phyloP scores from a whole-genome alignment of 1,140 invertebrate genomes.

The Onthophagus taurus region DNA sequence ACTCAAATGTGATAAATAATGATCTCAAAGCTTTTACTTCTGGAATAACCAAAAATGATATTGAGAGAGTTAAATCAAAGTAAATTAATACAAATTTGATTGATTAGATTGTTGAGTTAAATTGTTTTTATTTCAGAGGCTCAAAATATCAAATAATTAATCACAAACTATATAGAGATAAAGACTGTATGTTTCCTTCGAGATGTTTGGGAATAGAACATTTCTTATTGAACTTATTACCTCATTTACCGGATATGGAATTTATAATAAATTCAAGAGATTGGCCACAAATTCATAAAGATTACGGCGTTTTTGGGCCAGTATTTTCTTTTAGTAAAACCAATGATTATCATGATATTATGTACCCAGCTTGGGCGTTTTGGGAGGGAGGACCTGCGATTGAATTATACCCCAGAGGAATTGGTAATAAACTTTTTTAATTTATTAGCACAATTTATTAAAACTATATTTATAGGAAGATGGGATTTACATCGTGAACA shows the following conservation, averaged over 20 bases:
- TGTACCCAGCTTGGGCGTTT: conserved; percentile 96
- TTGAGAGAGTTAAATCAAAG: conserved; percentile 49
- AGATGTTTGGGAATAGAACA: conserved; percentile 88
- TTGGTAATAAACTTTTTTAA: conserved; percentile 42
- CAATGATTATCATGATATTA: conserved; percentile 78
- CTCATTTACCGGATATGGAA: conserved; percentile 72
- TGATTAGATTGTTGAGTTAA: not conserved
- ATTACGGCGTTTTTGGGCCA: conserved; percentile 56
- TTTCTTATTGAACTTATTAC: conserved; percentile 60
- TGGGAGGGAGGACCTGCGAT: conserved; percentile 97
- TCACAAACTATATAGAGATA: conserved; percentile 70
- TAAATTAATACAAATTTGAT: conserved; percentile 29
- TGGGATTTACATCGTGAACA: conserved; percentile 79
- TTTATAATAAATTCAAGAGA: conserved; percentile 84
- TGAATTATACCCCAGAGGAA: conserved; percentile 80
- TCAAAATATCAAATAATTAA: conserved; percentile 81
- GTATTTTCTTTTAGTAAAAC: conserved; percentile 95
- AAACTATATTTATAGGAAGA: conserved; percentile 42
- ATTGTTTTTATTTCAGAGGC: conserved; percentile 42
- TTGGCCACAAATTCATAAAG: conserved; percentile 74
- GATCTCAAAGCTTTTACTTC: conserved; percentile 62
- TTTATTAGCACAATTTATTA: not conserved
- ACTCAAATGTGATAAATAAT: conserved; percentile 50
- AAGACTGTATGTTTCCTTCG: conserved; percentile 82
- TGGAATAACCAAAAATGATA: conserved; percentile 56